Percentiles rank a stretch among this genome's conserved stretches.
Conservation (phyloP, 2,797 vertebrate species). For the Peromyscus melanophrys region DNA sequence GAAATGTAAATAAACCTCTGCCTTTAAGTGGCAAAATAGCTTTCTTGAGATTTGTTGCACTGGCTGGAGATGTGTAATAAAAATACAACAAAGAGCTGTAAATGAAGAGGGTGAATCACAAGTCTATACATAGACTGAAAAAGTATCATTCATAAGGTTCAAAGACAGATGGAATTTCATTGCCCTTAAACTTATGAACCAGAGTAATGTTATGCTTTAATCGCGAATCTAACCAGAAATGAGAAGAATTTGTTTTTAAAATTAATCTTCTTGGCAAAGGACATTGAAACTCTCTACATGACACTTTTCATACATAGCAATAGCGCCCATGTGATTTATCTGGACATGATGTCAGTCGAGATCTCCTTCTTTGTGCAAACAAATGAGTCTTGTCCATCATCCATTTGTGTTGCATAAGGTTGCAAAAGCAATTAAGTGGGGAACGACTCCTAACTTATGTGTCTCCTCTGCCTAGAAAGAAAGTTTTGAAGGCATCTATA, state of each 20-base stretch:
- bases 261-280: constrained; percentile 58
- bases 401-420: constrained; percentile 78
- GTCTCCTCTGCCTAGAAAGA: constrained; percentile 83
- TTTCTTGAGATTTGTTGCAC: neutral
- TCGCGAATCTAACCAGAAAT: constrained; percentile 28
- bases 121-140: neutral
- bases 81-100: neutral
- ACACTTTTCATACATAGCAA: neutral
- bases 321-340: constrained; percentile 52
- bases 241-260: constrained; percentile 59
- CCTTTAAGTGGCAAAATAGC: neutral
- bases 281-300: neutral
- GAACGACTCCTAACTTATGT: constrained; percentile 83
- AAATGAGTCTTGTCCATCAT: constrained; percentile 41
- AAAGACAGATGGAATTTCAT: constrained; percentile 57
- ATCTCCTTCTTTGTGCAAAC: constrained; percentile 39
- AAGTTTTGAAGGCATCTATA: constrained; percentile 83
- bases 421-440: constrained; percentile 83
- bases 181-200: constrained; percentile 50
- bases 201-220: constrained; percentile 34
- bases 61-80: neutral
- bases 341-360: constrained; percentile 67
- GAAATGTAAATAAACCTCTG: neutral
- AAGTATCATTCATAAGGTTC: constrained; percentile 45
- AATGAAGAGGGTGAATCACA: neutral